Evolutionary conservation across 2,888 invertebrate species (phyloP).

Genomic region (Polyommatus iphigenia): DNA sequence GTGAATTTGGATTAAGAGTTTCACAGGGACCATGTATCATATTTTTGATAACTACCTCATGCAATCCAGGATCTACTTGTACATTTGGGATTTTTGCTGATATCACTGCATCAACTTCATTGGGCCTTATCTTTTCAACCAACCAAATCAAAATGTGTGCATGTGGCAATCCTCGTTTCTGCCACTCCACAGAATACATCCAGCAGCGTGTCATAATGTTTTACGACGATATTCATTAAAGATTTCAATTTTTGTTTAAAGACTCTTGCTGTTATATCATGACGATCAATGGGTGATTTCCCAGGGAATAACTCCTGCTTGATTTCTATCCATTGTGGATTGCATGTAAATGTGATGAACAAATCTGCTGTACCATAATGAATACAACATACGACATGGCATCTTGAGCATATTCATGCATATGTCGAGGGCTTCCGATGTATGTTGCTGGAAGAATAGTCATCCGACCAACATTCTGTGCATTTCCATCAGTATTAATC

Average conservation of each 20-base stretch:
- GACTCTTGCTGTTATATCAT: constrained; percentile 46
- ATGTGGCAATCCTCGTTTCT: no score
- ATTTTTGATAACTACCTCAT: constrained; percentile 39
- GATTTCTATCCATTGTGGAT: constrained; percentile 48
- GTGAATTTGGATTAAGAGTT: constrained; percentile 37
- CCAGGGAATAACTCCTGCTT: constrained; percentile 38
- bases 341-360: constrained; percentile 44
- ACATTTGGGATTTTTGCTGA: constrained; percentile 24
- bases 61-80: constrained; percentile 38
- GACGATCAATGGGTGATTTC: constrained; percentile 44
- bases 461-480: constrained; percentile 44
- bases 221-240: constrained; percentile 41
- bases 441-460: constrained; percentile 49
- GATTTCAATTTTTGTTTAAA: constrained; percentile 42
- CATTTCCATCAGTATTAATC: constrained; percentile 42
- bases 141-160: no score
- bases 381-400: constrained; percentile 50
- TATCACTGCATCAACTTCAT: neutral
- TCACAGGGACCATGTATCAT: constrained; percentile 43
- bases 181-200: no score
- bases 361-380: constrained; percentile 48
- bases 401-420: constrained; percentile 47
- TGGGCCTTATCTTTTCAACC: constrained; percentile 40
- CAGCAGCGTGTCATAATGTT: constrained; percentile 40
- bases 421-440: constrained; percentile 43